Base-by-base conservation (phyloP, 2,113 vertebrate genomes). In the Pao palembangensis region DNA sequence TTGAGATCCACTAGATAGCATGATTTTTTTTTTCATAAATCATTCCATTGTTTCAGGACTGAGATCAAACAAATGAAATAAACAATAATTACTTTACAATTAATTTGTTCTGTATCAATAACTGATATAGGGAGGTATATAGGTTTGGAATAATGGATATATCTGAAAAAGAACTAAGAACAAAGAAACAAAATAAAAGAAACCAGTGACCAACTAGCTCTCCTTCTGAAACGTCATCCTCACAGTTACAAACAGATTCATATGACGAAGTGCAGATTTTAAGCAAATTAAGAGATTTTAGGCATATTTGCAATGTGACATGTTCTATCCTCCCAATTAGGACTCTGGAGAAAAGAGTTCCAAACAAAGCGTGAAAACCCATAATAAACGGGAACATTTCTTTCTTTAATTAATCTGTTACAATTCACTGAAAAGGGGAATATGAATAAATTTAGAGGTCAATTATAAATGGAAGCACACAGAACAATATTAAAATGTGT, bases 401-500 rank as follows among this genome's bases (percentile, higher is more conserved):
- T 11, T 28, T 38, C 34, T 38, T 10, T 12, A 3, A 1, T 11
- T 38, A 38, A 38, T 38, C 10, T 44, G 1, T 44, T 14, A 44
- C 3, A 44, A 44, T 16, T 44, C 43, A 17, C 14, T 44, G 42
- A 44, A 44, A 44, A 44, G 43, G 17, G 12, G 12, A 17, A 17
- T 17, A 16, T 44, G 15, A 44, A 44, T 17, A 44, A 1, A 44
- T 44, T 44, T 44, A 1, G 1, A 16, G 16, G 13, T 44, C 43
- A 38, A 8, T 44, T 44, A 14, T 44, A 47, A 28, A 19, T 31
- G 44, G 50, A 64, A 60, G 59, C 11, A 12, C 61, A 43, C 17
- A 21, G 46, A 21, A 67, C 12, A 52, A 51, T 6, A 44, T 28
- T 38, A 28, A 41, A 21, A 11, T 31, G 15, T 64, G 23, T 69